Evolutionary conservation across 2,888 invertebrate species (phyloP).

Genomic region (Pyralis farinalis): DNA sequence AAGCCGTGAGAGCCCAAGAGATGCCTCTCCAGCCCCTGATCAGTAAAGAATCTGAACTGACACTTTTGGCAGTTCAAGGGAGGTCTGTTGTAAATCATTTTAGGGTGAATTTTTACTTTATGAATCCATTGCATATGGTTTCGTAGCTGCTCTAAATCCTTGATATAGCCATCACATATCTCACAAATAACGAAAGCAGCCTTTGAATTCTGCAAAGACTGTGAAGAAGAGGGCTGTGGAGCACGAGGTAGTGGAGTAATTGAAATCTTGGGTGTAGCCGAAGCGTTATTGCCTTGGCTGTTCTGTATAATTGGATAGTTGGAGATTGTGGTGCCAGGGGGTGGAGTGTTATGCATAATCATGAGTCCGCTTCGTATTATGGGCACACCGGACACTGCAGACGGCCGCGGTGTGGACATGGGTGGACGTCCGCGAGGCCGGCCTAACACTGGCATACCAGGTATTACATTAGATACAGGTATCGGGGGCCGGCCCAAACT

Average conservation of each 20-base stretch:
- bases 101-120: constrained; percentile 97
- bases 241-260: constrained; percentile 93
- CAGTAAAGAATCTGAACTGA: constrained; percentile 97
- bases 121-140: constrained; percentile 99
- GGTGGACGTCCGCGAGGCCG: constrained; percentile 75
- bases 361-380: constrained; percentile 82
- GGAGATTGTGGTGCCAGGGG: constrained; percentile 60
- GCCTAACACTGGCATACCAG: constrained; percentile 53
- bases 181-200: constrained; percentile 97
- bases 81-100: constrained; percentile 97
- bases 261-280: constrained; percentile 94
- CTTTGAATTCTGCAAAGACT: constrained; percentile 76
- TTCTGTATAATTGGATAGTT: constrained; percentile 67
- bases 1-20: constrained; percentile 96
- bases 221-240: constrained; percentile 69
- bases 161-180: constrained; percentile 98
- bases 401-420: constrained; percentile 47
- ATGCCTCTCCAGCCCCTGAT: constrained; percentile 97
- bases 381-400: constrained; percentile 67
- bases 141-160: constrained; percentile 95
- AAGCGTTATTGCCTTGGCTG: constrained; percentile 46
- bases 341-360: constrained; percentile 84
- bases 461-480: constrained; percentile 44
- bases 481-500: constrained; percentile 60
- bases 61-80: constrained; percentile 98